A percentile compares a stretch with the other conserved stretches of the same genome.
Conservation (phyloP, 2,113 vertebrate species). For the Camelus bactrianus region DNA sequence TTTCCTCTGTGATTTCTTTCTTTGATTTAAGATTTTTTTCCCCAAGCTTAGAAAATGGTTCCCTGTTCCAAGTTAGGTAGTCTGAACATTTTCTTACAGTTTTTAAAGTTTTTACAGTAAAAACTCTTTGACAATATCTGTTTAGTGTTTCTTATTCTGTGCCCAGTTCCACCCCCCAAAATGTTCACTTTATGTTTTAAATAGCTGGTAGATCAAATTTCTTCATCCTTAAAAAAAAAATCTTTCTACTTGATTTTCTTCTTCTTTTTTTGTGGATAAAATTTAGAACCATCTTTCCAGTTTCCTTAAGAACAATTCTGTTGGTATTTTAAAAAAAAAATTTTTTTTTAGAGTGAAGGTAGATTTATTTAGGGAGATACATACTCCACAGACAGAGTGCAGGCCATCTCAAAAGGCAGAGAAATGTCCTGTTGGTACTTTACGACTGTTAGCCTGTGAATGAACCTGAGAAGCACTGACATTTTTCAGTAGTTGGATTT, state of each 20-base stretch:
- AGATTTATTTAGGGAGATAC: too few species aligned
- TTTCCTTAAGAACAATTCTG: not conserved
- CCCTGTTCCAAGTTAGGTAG: not conserved
- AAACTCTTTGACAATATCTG: not conserved
- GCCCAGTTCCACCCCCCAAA: not conserved
- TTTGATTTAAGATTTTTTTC: not conserved
- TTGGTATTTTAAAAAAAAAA: not conserved
- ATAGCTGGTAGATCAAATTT: not conserved
- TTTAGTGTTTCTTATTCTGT: not conserved
- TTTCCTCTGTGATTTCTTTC: not conserved
- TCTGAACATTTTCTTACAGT: not conserved
- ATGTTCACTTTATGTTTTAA: not conserved
- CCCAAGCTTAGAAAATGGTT: not conserved
- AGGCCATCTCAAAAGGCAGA: too few species aligned
- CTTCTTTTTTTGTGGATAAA: not conserved
- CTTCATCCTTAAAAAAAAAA: not conserved
- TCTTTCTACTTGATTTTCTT: not conserved
- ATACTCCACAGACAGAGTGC: too few species aligned
- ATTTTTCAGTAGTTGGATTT: not conserved
- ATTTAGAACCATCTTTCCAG: not conserved
- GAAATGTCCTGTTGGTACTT: not conserved
- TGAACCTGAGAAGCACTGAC: not conserved
- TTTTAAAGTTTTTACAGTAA: not conserved
- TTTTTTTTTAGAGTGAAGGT: too few species aligned
- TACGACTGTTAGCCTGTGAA: not conserved